Base-by-base conservation (phyloP, 2,888 invertebrate genomes). In the Choreutis nemorana region DNA sequence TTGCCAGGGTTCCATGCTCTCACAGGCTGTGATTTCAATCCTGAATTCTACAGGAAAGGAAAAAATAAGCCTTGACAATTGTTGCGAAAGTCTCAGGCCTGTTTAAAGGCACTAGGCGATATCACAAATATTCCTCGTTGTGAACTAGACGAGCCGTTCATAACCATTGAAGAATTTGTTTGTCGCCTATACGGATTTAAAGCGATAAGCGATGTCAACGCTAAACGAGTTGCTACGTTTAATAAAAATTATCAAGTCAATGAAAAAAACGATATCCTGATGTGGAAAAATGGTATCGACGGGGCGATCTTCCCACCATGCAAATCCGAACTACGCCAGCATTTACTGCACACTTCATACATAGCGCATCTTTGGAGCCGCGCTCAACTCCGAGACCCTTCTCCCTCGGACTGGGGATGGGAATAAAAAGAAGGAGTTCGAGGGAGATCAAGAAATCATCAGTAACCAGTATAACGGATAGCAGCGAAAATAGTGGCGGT, bases 1-100 rank as follows among this genome's bases (percentile, higher is more conserved):
- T 23, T 53, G 33, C 47, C 52, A 14, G 37, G 34, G 16, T 45
- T 50, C 23, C 52, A 55, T 26, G 53, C 54, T 6, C 15, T 43
- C n/a, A 51, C 46, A 4, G 50, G 49, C 4, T 22, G 22, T 9
- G 22, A 22, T 9, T 22, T 7, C 9, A 22, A 22, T 22, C 22
- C 5, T 4, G 5, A 4, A 4, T 22, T 22, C 22, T 22, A 22
- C 9, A 4, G 22, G 3, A 22, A 9, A 22, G 22, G 22, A 4
- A 22, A 22, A 22, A 22, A 22, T n/a, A 22, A n/a, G 7, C 3
- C 9, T 22, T 9, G 5, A 7, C 5, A 22, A 22, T 7, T 9
- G 4, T 7, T 22, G 9, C 6, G 22, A 7, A 5, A 22, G 9
- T 22, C 22, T 4, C n/a, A n/a, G 9, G 4, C 5, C 4, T 22